These are phyloP conservation scores for Sycophaga agraensis DNA, from an alignment of 1,140 invertebrate genomes.

Conservation along the genomic window DNA sequence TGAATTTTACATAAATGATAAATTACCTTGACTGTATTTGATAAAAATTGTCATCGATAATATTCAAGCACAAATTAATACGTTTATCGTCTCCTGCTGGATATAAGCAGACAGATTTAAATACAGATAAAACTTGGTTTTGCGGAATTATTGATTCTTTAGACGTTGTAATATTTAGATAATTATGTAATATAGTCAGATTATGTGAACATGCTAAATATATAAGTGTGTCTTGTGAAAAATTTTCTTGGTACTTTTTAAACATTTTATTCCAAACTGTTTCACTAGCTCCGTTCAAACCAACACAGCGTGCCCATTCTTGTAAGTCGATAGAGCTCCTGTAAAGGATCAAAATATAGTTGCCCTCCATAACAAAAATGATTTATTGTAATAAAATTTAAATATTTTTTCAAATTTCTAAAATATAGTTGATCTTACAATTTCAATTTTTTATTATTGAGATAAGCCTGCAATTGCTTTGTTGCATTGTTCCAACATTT, in stretches of 20 bases:
- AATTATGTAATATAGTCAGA: slow-evolving; percentile 30
- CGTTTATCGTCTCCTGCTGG: slow-evolving; percentile 16
- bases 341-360: background rate
- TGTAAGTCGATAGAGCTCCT: slow-evolving; percentile 8
- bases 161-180: slow-evolving; percentile 14
- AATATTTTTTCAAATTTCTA: background rate
- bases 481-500: slow-evolving; percentile 32
- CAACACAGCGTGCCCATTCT: slow-evolving; percentile 17
- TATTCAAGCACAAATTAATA: slow-evolving; percentile 23
- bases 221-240: slow-evolving; percentile 22
- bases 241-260: slow-evolving; percentile 27
- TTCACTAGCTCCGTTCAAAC: slow-evolving; percentile 22
- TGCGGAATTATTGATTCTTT: slow-evolving; percentile 3
- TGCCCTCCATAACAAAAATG: background rate
- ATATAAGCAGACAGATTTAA: slow-evolving; percentile 26
- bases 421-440: slow-evolving; percentile 19
- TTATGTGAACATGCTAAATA: slow-evolving; percentile 33
- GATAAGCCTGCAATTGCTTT: slow-evolving; percentile 27
- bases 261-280: slow-evolving; percentile 25
- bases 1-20: background rate
- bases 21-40: slow-evolving; percentile 17
- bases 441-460: slow-evolving; percentile 27
- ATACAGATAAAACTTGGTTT: slow-evolving; percentile 15
- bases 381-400: too few relatives aligned
- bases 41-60: slow-evolving; percentile 13